These are phyloP conservation scores for Cephalophus harveyi DNA, from an alignment of 2,113 vertebrate genomes.

Conservation along the genomic window DNA sequence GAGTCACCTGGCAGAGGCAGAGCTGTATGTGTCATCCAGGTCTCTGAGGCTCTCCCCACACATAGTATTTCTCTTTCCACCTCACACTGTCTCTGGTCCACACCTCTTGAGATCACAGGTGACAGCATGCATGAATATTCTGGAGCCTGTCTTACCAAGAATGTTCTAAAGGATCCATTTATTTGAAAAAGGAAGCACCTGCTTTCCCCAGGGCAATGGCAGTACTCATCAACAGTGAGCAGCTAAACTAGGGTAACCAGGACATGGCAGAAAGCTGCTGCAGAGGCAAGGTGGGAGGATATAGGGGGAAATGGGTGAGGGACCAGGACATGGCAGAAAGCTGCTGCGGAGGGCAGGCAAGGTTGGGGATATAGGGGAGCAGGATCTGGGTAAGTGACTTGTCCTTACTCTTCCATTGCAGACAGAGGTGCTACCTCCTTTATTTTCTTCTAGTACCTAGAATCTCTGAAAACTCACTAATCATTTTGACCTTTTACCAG, in stretches of 20 bases:
- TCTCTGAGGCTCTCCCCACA: background rate
- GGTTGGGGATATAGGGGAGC: background rate
- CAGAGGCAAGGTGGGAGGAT: background rate
- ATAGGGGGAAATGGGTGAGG: background rate
- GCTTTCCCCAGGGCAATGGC: background rate
- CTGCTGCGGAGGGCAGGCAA: background rate
- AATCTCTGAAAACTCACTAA: background rate
- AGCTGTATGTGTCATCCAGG: background rate
- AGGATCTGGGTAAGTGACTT: background rate
- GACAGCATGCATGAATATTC: background rate
- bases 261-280: background rate
- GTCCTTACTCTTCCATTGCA: background rate
- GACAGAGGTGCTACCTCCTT: background rate
- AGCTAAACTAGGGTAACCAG: background rate
- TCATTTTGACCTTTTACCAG: background rate
- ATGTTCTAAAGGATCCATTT: constrained; percentile 9
- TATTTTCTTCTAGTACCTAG: background rate
- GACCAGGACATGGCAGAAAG: background rate
- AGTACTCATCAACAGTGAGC: background rate
- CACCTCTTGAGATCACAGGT: background rate
- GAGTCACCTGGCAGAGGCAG: background rate
- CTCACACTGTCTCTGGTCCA: background rate
- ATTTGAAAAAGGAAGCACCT: constrained; percentile 36
- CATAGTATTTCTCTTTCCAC: background rate
- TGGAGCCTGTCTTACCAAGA: background rate